Evolutionary conservation across 1,140 invertebrate genomes (phyloP), one percentile per base, ranked within the genome.

Genomic region (Lysiphlebus fabarum): DNA sequence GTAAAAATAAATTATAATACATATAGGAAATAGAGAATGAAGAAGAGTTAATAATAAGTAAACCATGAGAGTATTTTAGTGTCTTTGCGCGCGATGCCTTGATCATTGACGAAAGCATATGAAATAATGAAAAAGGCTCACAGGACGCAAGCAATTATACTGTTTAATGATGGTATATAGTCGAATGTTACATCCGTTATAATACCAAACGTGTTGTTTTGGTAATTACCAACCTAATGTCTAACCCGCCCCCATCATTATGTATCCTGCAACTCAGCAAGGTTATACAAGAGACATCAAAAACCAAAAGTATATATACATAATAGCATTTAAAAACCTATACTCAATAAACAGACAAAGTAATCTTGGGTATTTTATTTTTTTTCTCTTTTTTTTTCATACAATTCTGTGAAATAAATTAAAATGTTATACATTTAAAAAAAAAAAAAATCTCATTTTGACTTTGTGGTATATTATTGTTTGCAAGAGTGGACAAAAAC

Each of bases 111-210:
- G n/a, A 37, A 36, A 34, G 51, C 38, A 43, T 34, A 42, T 40
- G 44, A 59, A 50, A 66, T 67, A 69, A 67, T 64, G 65, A 64
- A 67, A 50, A 69, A 70, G 65, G 65, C 62, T 45, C 41, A 56
- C 71, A 71, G 72, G 72, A 75, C 65, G 67, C 45, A 50, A 58
- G 62, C 72, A 70, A 75, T 75, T 75, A 75, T 67, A 72, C 54
- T 69, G 72, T 72, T 75, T 74, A 75, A 74, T 72, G 71, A 69
- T 64, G 59, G 67, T 64, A 65, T 17, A 17, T 61, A 62, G 63
- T 51, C 65, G 63, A 68, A 68, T 62, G 65, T 68, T 72, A 70
- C 70, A 69, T 70, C 71, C 68, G 72, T 67, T 70, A 62, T 65
- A 62, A 62, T 64, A 26, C 17, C 17, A 61, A 53, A 54, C 64